A percentile compares a stretch with the other conserved stretches of the same genome.
Conservation (phyloP, 1,140 invertebrate species). For the Ostrea edulis region DNA sequence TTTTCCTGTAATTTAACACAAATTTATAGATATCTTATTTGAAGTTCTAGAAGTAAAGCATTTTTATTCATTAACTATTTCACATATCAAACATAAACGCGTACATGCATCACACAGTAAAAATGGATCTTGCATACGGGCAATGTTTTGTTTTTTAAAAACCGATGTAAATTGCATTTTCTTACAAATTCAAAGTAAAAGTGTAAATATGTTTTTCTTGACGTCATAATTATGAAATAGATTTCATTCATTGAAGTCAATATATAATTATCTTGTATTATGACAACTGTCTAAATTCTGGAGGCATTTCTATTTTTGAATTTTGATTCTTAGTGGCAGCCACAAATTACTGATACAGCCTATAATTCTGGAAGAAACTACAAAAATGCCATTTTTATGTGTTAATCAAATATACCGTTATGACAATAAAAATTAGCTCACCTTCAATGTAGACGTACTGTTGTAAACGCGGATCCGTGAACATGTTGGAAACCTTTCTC, state of each 20-base stretch:
- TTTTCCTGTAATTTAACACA: conserved; percentile 50
- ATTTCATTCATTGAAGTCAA: neutral
- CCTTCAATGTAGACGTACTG: conserved; percentile 60
- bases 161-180: neutral
- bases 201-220: neutral
- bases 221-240: neutral
- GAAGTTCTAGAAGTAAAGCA: neutral
- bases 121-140: no score
- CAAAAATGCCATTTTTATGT: neutral
- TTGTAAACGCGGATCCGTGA: conserved; percentile 49
- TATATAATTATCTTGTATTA: neutral
- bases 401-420: neutral
- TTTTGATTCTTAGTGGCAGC: neutral
- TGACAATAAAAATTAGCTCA: neutral
- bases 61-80: neutral
- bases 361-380: neutral
- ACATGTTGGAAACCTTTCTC: conserved; percentile 8
- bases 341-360: neutral
- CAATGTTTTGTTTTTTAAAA: neutral
- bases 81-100: neutral
- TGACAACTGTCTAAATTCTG: neutral
- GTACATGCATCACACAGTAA: neutral
- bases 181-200: neutral
- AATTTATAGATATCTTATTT: neutral
- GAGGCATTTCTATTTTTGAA: neutral